Evolutionary conservation across 2,888 invertebrate species (phyloP).

Genomic region (Ophion slaviceki): DNA sequence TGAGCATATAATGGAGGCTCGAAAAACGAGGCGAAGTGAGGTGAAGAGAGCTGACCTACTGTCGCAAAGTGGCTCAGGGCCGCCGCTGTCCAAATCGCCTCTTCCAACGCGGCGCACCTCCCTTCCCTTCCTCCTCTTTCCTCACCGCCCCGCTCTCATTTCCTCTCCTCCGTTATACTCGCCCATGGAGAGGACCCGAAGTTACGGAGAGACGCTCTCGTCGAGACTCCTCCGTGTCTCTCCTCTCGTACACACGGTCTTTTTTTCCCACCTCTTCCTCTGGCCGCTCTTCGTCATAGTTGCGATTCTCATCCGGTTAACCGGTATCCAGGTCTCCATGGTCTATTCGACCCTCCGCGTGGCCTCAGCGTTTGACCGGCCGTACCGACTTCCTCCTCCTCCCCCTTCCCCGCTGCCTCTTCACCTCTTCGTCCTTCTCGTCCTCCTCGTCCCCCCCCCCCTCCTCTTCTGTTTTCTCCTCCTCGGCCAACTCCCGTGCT

Average conservation of each 20-base stretch:
- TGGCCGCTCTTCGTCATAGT: constrained; percentile 14
- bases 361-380: constrained; percentile 60
- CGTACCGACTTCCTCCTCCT: constrained; percentile 42
- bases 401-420: constrained; percentile 32
- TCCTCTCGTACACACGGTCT: constrained; percentile 23
- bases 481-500: background rate
- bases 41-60: constrained; percentile 84
- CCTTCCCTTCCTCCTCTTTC: constrained; percentile 52
- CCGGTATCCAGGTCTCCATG: constrained; percentile 70
- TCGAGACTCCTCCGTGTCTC: background rate
- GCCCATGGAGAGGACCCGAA: constrained; percentile 15
- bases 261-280: constrained; percentile 14
- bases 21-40: constrained; percentile 81
- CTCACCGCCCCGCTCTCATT: background rate
- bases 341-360: constrained; percentile 55
- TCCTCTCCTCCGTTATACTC: background rate
- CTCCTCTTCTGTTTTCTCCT: background rate
- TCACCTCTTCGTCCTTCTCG: constrained; percentile 17
- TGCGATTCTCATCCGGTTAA: constrained; percentile 59
- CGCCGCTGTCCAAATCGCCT: constrained; percentile 82
- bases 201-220: constrained; percentile 5
- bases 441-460: background rate
- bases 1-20: constrained; percentile 78
- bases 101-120: constrained; percentile 64
- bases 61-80: constrained; percentile 83